phyloP scores from a whole-genome alignment of 2,888 invertebrate species.

The Agrochola macilenta region DNA sequence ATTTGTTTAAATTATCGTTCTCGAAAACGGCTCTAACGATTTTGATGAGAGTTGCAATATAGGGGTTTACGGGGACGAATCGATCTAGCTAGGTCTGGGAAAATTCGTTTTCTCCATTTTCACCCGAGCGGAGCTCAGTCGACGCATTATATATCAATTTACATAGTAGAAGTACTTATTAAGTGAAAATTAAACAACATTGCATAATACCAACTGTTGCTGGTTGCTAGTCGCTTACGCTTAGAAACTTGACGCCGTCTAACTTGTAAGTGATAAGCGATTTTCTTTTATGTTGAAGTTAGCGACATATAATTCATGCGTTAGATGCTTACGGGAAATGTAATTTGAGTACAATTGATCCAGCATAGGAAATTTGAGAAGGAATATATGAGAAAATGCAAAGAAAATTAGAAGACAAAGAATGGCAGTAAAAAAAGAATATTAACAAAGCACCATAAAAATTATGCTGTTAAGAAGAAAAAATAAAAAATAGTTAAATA shows the following conservation, averaged over 20 bases:
- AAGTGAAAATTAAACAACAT: conserved; percentile 18
- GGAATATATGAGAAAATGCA: not conserved
- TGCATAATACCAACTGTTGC: conserved; percentile 9
- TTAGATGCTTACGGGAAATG: no score
- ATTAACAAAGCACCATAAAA: no score
- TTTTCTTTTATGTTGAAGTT: conserved; percentile 9
- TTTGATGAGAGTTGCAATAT: no score
- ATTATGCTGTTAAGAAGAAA: no score
- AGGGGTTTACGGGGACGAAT: no score
- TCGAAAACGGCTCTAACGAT: no score
- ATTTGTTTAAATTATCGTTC: no score
- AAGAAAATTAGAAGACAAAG: not conserved
- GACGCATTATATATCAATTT: conserved; percentile 11
- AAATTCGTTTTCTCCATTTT: no score
- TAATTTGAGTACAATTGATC: not conserved
- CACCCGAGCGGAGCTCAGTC: no score
- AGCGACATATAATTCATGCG: not conserved
- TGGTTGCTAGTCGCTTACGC: not conserved
- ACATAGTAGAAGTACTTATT: conserved; percentile 11
- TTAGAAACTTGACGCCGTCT: conserved; percentile 9
- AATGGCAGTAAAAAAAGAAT: no score
- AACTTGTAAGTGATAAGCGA: conserved; percentile 1
- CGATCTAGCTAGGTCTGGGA: no score
- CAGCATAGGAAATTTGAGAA: not conserved
- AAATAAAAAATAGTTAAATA: no score